Evolutionary conservation across 2,888 invertebrate genomes (phyloP).

Genomic region (Zygogramma bicolorata): DNA sequence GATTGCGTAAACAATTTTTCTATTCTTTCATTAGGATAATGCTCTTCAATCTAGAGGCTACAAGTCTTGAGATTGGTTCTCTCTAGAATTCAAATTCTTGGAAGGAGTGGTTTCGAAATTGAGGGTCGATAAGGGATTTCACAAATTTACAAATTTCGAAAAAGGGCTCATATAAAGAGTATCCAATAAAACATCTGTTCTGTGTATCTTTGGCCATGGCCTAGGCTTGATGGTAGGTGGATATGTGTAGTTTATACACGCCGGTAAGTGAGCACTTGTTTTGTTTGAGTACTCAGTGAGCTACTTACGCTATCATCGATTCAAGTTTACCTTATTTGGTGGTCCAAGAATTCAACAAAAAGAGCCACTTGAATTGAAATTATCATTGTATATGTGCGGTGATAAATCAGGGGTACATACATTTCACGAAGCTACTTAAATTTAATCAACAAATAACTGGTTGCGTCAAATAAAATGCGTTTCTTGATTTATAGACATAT

Average conservation of each 20-base stretch:
- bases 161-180: too few species aligned
- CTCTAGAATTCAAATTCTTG: too few species aligned
- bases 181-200: too few species aligned
- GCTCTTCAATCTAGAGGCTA: too few species aligned
- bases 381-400: background rate
- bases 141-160: too few species aligned
- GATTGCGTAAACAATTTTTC: too few species aligned
- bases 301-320: slow-evolving; percentile 35
- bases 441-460: slow-evolving; percentile 8
- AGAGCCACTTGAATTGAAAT: slow-evolving; percentile 1
- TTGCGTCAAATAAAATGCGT: background rate
- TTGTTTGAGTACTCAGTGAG: slow-evolving; percentile 33
- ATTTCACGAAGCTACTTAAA: background rate
- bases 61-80: too few species aligned
- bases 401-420: slow-evolving; percentile 10
- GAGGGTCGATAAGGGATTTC: too few species aligned
- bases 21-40: too few species aligned
- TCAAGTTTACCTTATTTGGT: slow-evolving; percentile 39
- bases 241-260: slow-evolving; percentile 25
- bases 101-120: too few species aligned
- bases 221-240: background rate
- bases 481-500: background rate
- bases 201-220: background rate
- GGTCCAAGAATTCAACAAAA: slow-evolving; percentile 5
- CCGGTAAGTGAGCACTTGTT: slow-evolving; percentile 26